phyloP scores from a whole-genome alignment of 2,113 vertebrate species.

The Leptobrachium ailaonicum region DNA sequence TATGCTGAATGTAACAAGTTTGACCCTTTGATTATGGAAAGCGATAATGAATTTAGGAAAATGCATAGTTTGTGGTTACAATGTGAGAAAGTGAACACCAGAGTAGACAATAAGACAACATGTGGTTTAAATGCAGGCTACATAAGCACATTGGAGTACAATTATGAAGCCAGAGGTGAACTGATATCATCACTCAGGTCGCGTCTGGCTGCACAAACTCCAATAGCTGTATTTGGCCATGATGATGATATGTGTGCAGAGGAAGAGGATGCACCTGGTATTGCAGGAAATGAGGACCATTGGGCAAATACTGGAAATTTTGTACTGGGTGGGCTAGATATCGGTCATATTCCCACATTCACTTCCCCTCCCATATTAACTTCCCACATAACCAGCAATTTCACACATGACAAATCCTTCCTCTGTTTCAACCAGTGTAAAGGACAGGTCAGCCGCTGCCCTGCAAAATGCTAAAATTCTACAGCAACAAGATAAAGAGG shows the following conservation, averaged over 20 bases:
- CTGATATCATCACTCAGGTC: not conserved
- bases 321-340: no score
- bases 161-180: not conserved
- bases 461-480: not conserved
- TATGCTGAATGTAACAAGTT: not conserved
- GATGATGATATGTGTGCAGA: not conserved
- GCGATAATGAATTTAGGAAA: not conserved
- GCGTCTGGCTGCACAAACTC: not conserved
- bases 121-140: conserved; percentile 3
- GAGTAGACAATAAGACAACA: not conserved
- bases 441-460: not conserved
- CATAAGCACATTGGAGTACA: not conserved
- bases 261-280: not conserved
- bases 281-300: not conserved
- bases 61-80: not conserved
- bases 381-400: no score
- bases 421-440: not conserved
- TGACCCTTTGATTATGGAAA: not conserved
- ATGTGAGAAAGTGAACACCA: not conserved
- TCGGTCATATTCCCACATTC: no score
- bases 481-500: not conserved
- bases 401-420: not conserved
- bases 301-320: not conserved
- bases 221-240: not conserved
- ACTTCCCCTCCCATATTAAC: no score